A percentile compares a stretch with the other conserved stretches of the same genome.
phyloP scores from a whole-genome alignment of 1,140 invertebrate genomes.

The Heliconius hewitsoni region DNA sequence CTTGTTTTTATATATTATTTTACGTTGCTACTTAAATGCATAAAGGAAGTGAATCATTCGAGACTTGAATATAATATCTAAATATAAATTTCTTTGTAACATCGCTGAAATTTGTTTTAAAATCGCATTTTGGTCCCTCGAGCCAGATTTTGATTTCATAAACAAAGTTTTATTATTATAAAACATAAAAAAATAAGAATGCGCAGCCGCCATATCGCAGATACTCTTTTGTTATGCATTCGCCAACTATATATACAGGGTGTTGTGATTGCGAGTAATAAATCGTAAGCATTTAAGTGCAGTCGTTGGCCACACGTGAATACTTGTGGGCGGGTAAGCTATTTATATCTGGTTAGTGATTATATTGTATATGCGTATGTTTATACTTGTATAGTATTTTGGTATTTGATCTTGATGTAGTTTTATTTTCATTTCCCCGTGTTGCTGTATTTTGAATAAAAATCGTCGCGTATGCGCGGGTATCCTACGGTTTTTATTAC shows the following conservation, averaged over 20 bases:
- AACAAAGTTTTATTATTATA: neutral
- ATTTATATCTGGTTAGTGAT: conserved; percentile 45
- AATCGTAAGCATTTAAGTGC: conserved; percentile 58
- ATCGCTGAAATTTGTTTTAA: neutral
- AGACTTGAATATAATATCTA: conserved; percentile 16
- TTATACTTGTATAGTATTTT: neutral
- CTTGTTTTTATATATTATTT: conserved; percentile 44
- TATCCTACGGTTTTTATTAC: too few species aligned
- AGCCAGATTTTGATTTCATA: conserved; percentile 10
- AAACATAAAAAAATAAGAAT: conserved; percentile 8
- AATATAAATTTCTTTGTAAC: neutral
- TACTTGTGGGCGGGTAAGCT: conserved; percentile 49
- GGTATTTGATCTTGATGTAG: neutral
- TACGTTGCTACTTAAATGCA: conserved; percentile 38
- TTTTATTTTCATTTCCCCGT: too few species aligned
- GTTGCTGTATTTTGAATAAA: too few species aligned
- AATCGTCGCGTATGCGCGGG: too few species aligned
- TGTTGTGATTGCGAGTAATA: conserved; percentile 59
- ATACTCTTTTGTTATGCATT: conserved; percentile 48
- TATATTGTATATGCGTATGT: conserved; percentile 11
- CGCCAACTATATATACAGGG: conserved; percentile 46
- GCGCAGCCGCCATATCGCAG: conserved; percentile 42
- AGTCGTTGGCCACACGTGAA: conserved; percentile 54
- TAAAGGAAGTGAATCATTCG: conserved; percentile 25
- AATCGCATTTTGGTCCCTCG: conserved; percentile 10